A percentile compares a stretch with the other conserved stretches of the same genome.
Evolutionary conservation across 2,113 vertebrate genomes (phyloP).

Genomic region (sheep (Ovis aries)): DNA sequence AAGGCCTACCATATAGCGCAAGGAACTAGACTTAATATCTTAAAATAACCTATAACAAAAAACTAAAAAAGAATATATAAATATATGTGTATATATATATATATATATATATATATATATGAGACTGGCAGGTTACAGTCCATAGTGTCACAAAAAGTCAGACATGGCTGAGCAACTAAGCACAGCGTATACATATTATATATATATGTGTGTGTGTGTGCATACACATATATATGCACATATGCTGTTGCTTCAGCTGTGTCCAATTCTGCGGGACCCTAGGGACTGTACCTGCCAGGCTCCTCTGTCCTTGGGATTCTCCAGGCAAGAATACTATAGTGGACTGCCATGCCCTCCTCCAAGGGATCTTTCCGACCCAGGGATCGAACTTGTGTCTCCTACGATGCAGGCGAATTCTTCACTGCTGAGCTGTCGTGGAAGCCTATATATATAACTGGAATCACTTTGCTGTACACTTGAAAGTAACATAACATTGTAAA

Average conservation of each 20-base stretch:
- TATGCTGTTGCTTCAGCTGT: background rate
- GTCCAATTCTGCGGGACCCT: background rate
- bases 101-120: background rate
- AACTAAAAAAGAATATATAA: background rate
- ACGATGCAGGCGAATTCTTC: background rate
- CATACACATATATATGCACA: accelerated
- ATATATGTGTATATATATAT: background rate
- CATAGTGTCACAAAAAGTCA: background rate
- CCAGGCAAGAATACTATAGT: background rate
- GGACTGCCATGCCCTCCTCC: background rate
- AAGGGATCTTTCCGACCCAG: background rate
- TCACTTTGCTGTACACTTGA: background rate
- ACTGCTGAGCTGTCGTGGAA: accelerated
- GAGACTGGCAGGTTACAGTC: background rate
- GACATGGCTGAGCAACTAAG: background rate
- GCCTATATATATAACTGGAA: background rate
- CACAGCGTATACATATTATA: background rate
- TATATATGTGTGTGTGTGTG: no score
- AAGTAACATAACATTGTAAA: background rate
- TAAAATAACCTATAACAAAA: background rate
- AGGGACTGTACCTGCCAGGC: background rate
- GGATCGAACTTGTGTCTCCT: background rate
- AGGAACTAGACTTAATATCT: background rate
- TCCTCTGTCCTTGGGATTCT: background rate
- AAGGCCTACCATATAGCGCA: background rate